phyloP scores from a whole-genome alignment of 2,888 invertebrate genomes.

The Hedychridium roseum region DNA sequence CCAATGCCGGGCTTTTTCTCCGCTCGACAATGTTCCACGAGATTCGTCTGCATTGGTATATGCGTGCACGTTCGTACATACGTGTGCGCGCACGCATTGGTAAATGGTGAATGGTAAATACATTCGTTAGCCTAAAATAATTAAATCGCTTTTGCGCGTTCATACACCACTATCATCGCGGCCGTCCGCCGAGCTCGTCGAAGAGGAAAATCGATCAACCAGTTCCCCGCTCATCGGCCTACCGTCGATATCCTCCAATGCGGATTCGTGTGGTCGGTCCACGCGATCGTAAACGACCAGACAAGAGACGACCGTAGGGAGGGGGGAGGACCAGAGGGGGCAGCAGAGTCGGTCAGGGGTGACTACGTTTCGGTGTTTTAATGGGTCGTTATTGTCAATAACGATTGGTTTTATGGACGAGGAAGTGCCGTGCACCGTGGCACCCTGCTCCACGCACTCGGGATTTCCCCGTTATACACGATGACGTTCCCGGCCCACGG shows the following conservation, averaged over 20 bases:
- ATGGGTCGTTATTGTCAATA: conserved; percentile 44
- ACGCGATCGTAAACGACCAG: conserved; percentile 4
- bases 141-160: conserved; percentile 21
- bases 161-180: conserved; percentile 7
- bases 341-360: conserved; percentile 1
- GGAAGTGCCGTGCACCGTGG: conserved; percentile 19
- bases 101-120: conserved; percentile 7
- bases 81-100: conserved; percentile 1
- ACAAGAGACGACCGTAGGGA: conserved; percentile 1
- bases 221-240: conserved; percentile 9
- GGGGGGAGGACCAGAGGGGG: not conserved
- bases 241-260: conserved; percentile 16
- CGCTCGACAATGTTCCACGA: conserved; percentile 19
- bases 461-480: no score
- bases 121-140: conserved; percentile 20
- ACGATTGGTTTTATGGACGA: conserved; percentile 42
- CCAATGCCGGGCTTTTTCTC: conserved; percentile 14
- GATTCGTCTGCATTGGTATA: no score
- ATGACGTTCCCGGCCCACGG: conserved; percentile 25
- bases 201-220: conserved; percentile 14
- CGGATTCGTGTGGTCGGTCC: conserved; percentile 25
- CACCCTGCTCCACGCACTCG: conserved; percentile 14
- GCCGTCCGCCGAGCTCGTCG: conserved; percentile 1
- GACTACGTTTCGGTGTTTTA: conserved; percentile 33
- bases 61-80: conserved; percentile 3